These are phyloP conservation scores for Rhopalosiphum nymphaeae DNA, from an alignment of 2,888 invertebrate species.

Conservation along the genomic window DNA sequence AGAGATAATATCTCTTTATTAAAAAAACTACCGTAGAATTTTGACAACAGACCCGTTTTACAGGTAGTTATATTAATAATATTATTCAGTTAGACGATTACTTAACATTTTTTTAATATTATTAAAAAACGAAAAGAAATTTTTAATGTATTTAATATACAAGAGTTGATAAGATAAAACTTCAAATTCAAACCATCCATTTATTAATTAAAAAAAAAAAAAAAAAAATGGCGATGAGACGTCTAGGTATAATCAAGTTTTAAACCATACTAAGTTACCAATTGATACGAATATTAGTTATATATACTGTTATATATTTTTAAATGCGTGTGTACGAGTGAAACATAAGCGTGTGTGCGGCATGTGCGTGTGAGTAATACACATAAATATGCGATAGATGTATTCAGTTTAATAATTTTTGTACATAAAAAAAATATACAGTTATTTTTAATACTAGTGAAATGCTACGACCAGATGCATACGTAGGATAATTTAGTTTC, in stretches of 20 bases:
- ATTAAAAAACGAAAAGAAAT: not conserved
- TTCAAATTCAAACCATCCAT: not conserved
- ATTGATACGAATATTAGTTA: not conserved
- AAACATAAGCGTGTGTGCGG: not conserved
- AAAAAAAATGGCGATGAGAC: not conserved
- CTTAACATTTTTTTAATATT: not conserved
- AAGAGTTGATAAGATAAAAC: not conserved
- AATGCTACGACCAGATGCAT: not conserved
- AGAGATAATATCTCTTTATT: not conserved
- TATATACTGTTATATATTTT: not conserved
- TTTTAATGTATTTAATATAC: not conserved
- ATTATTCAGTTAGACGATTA: not conserved
- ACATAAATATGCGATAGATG: not conserved
- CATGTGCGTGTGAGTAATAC: not conserved
- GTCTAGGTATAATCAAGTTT: not conserved
- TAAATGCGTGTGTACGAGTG: not conserved
- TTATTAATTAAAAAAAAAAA: not conserved
- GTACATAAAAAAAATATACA: slow-evolving; percentile 23
- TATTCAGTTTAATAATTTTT: not conserved
- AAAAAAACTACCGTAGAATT: not conserved
- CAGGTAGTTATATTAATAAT: not conserved
- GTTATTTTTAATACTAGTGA: slow-evolving; percentile 28
- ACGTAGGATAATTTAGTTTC: slow-evolving; percentile 35
- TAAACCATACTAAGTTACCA: not conserved
- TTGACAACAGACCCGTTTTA: not conserved